These are phyloP conservation scores for Eucriotettix oculatus DNA, from an alignment of 2,888 invertebrate species.

Conservation along the genomic window DNA sequence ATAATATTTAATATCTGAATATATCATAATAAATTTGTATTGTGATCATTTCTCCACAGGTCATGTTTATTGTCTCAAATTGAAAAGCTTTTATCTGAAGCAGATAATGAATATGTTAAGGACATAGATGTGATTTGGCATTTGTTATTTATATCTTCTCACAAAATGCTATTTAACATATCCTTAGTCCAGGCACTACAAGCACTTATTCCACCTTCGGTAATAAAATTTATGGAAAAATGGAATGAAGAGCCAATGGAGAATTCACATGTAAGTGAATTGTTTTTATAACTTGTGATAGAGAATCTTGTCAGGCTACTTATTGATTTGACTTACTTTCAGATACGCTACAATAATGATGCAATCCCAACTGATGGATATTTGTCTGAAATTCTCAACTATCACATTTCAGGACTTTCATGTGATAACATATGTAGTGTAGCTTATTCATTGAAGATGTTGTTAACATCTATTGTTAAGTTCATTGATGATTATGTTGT, in stretches of 20 bases:
- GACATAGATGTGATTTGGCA: constrained; percentile 25
- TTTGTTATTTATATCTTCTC: constrained; percentile 28
- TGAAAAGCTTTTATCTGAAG: constrained; percentile 18
- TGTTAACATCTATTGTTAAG: constrained; percentile 43
- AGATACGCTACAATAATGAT: constrained; percentile 57
- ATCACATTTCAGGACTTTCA: constrained; percentile 46
- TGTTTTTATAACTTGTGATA: too few species aligned
- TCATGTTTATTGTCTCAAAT: constrained; percentile 23
- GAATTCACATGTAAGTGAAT: too few species aligned
- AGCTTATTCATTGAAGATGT: constrained; percentile 45
- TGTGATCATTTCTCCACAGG: constrained; percentile 20
- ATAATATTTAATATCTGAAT: too few species aligned
- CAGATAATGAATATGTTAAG: constrained; percentile 28
- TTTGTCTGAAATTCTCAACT: constrained; percentile 53
- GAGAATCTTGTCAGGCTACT: neutral
- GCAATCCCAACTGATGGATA: constrained; percentile 73
- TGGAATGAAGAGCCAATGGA: constrained; percentile 30
- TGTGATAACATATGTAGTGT: constrained; percentile 38
- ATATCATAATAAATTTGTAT: neutral
- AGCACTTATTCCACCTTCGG: constrained; percentile 33
- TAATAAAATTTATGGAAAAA: constrained; percentile 40
- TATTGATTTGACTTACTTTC: constrained; percentile 15
- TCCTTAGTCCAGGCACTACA: constrained; percentile 32
- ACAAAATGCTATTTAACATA: constrained; percentile 23
- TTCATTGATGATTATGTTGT: constrained; percentile 44